Evolutionary conservation across 2,888 invertebrate genomes (phyloP), one percentile per base, ranked within the genome.

Genomic region (Ophion ventricosus): DNA sequence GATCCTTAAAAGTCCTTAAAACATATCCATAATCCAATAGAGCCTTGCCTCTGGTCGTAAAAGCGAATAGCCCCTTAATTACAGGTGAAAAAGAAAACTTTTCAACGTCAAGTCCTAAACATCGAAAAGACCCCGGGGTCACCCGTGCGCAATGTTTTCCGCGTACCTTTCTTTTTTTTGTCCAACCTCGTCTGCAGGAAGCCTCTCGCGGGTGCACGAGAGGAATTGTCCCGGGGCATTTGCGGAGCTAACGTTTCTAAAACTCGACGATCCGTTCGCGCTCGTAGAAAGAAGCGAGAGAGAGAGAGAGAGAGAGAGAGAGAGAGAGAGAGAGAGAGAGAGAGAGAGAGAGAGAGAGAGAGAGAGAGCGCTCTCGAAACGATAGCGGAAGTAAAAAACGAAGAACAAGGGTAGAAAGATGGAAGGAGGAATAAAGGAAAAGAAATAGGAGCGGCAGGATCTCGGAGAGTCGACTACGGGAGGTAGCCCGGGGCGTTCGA

Each of bases 181-280:
- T 56, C 14, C 57, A 8, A 56, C 57, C 66, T 66, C 82, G 79
- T 76, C 73, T 79, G 81, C 66, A 78, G 69, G 43, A 66, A 78
- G 86, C 25, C 75, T n/a, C n/a, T 23, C 57, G 57, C 72, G 80
- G 66, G 78, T 67, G 77, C 67, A 63, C 66, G 82, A 75, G 87
- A 86, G 88, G 89, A 91, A 90, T 89, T 90, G 91, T 89, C 91
- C 85, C 91, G 92, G 74, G 73, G 92, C 92, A 91, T 92, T 93
- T 93, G 92, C 91, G 91, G 92, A 92, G 92, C 92, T 92, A 93
- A 92, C 92, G 91, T 93, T 92, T 93, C 92, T 93, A 90, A 93
- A 93, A 94, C 94, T 93, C 93, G 90, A 90, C 91, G 91, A 91
- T 89, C 90, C 78, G 82, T 69, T 72, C 80, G 75, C 66, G 57